Conservation (phyloP, 2,797 vertebrate species). For the Periparus ater region DNA sequence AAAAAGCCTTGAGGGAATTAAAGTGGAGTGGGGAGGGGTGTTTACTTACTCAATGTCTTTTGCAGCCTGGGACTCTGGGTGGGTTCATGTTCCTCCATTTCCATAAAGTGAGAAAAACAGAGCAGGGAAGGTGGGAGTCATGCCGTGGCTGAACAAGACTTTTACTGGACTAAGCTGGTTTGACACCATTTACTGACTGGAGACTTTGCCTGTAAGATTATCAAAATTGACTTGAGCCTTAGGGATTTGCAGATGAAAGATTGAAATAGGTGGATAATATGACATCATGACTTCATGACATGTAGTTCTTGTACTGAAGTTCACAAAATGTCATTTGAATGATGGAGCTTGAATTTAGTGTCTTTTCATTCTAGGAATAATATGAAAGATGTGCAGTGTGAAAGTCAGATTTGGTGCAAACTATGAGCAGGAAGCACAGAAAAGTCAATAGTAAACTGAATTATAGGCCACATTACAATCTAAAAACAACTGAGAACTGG, state of each 20-base stretch:
- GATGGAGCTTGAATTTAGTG: not conserved
- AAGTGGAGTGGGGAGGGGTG: not conserved
- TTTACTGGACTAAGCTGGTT: not conserved
- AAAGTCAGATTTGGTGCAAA: not conserved
- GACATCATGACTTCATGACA: rapidly evolving
- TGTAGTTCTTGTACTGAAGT: not conserved
- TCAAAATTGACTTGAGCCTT: not conserved
- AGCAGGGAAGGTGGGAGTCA: not conserved
- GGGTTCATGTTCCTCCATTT: not conserved
- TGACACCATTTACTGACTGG: not conserved
- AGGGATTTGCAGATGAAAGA: not conserved
- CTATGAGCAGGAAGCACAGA: not conserved
- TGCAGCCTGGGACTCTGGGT: not conserved
- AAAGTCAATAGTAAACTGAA: not conserved
- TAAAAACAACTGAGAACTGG: not conserved
- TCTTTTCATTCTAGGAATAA: not conserved
- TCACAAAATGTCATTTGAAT: not conserved
- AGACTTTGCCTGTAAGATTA: not conserved
- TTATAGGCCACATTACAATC: not conserved
- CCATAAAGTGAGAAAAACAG: not conserved
- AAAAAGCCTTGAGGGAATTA: not conserved
- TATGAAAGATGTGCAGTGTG: not conserved
- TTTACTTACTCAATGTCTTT: not conserved
- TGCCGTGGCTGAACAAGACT: not conserved
- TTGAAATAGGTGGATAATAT: not conserved